These are phyloP conservation scores for Avahi laniger DNA, from an alignment of 2,797 vertebrate genomes.

Conservation along the genomic window DNA sequence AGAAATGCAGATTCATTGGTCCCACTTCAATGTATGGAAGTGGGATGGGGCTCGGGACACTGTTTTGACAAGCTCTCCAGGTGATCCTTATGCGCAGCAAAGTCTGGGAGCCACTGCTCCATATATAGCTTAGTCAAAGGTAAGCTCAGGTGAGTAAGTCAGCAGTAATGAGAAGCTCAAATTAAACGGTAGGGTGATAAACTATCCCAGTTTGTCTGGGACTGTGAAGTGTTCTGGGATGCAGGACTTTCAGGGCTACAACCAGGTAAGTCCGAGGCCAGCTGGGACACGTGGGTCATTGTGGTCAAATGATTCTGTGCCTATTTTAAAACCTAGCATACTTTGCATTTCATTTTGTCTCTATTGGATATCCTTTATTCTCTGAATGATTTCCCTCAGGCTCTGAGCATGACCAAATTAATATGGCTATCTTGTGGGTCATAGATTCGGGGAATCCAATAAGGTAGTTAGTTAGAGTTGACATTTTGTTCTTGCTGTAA, in stretches of 20 bases:
- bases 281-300: background rate
- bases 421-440: conserved; percentile 33
- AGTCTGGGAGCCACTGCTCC: background rate
- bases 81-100: background rate
- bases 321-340: background rate
- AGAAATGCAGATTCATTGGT: background rate
- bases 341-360: conserved; percentile 26
- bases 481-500: conserved; percentile 60
- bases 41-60: background rate
- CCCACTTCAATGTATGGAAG: background rate
- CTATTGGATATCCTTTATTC: conserved; percentile 18
- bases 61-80: background rate
- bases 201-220: background rate
- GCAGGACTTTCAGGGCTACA: background rate
- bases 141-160: background rate
- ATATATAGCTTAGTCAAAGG: background rate
- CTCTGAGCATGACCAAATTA: conserved; percentile 25
- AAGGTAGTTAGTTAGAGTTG: conserved; percentile 55
- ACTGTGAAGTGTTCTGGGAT: background rate
- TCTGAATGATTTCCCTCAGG: conserved; percentile 33
- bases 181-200: background rate
- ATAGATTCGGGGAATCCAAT: conserved; percentile 54
- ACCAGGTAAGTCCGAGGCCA: background rate
- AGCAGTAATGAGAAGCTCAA: background rate
- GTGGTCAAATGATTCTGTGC: background rate